Percentiles rank a stretch among this genome's conserved stretches.
phyloP scores from a whole-genome alignment of 2,113 vertebrate genomes.

The Silurus glanis region DNA sequence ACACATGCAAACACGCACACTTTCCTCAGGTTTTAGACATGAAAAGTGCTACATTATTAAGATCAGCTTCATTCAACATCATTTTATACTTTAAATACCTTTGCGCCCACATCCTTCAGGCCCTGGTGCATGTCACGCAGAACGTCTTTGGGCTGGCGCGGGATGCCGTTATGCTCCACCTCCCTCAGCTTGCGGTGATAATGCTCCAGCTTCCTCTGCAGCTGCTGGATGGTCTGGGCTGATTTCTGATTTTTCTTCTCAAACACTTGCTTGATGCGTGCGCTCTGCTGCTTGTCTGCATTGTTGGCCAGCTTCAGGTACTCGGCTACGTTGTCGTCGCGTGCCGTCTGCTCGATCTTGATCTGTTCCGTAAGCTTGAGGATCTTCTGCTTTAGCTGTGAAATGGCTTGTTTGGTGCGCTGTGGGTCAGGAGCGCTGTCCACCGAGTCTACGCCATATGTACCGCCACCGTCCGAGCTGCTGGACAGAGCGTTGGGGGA shows the following conservation, averaged over 20 bases:
- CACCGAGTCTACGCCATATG: conserved; percentile 80
- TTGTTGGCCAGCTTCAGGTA: conserved; percentile 95
- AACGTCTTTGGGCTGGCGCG: conserved; percentile 92
- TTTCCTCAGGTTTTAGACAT: background rate
- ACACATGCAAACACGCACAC: too few relatives aligned
- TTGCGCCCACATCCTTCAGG: conserved; percentile 94
- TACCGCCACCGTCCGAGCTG: conserved; percentile 81
- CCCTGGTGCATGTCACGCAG: conserved; percentile 98
- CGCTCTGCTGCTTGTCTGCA: conserved; percentile 93
- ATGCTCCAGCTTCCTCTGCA: conserved; percentile 95
- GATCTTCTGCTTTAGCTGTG: conserved; percentile 96
- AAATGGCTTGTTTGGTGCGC: conserved; percentile 93
- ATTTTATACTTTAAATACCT: conserved; percentile 66
- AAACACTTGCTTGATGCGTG: conserved; percentile 98
- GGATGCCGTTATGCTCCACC: conserved; percentile 93
- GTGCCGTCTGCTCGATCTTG: conserved; percentile 94
- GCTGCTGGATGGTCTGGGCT: conserved; percentile 90
- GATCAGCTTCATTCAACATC: background rate
- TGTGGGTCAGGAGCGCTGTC: conserved; percentile 93
- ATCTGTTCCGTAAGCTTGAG: conserved; percentile 96
- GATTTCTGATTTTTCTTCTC: conserved; percentile 99
- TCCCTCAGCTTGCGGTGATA: conserved; percentile 91
- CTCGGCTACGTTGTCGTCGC: conserved; percentile 95
- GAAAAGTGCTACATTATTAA: background rate
- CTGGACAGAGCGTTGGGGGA: conserved; percentile 87